Evolutionary conservation across 2,797 vertebrate genomes (phyloP).

Genomic region (Sciurus vulgaris): DNA sequence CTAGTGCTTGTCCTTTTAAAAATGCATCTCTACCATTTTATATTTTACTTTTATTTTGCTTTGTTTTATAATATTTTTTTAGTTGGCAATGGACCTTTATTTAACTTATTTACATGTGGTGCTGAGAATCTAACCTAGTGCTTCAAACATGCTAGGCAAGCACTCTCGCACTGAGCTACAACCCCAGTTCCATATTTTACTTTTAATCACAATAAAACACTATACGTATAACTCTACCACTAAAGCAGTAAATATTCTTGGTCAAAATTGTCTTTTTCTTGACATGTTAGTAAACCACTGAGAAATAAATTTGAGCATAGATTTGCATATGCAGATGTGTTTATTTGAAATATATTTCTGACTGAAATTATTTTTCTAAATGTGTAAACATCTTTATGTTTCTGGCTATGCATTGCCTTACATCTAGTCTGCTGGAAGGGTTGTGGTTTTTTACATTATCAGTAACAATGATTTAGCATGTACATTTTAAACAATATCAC

Average conservation of each 20-base stretch:
- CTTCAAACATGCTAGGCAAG: too few relatives aligned
- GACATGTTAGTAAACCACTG: background rate
- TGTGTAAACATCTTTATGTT: background rate
- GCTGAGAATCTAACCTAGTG: too few relatives aligned
- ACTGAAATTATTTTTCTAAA: background rate
- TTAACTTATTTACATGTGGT: too few relatives aligned
- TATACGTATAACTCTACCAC: background rate
- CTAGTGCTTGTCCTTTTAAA: background rate
- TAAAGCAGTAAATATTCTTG: background rate
- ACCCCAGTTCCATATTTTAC: background rate
- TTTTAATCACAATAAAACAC: background rate
- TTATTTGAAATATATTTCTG: slow-evolving; percentile 43
- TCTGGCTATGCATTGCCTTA: background rate
- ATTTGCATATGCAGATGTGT: background rate
- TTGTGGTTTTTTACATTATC: background rate
- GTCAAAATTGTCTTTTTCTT: background rate
- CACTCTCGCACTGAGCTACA: too few relatives aligned
- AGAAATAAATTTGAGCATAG: background rate
- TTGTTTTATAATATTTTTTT: too few relatives aligned
- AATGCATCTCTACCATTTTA: background rate
- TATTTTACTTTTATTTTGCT: background rate
- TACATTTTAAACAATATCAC: background rate
- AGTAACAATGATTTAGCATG: background rate
- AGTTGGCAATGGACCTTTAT: too few relatives aligned
- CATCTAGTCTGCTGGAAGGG: background rate